Base-by-base conservation (phyloP, 1,140 invertebrate genomes). In the Drosophila willistoni region DNA sequence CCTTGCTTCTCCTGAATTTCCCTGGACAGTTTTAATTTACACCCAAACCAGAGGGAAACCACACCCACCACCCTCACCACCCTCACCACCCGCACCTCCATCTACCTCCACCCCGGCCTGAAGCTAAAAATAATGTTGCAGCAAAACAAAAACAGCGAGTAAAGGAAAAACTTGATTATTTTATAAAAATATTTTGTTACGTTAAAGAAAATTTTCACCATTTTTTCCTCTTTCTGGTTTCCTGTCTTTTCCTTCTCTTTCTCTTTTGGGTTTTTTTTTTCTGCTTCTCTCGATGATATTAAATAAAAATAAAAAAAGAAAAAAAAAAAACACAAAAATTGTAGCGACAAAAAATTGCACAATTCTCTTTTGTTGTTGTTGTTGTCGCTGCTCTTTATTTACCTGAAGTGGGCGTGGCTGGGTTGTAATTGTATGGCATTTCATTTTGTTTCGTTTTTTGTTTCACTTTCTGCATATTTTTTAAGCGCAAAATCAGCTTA, bases 401-500 rank as follows among this genome's bases (percentile, higher is more conserved):
- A n/a, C 47, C 39, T 64, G 44, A 19, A 34, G 33, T 60, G 47
- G 55, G 61, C 29, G 61, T 61, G 55, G 59, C 39, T 22, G 34
- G 22, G 36, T 39, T 25, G 51, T 57, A 14, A 79, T 82, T 74
- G 71, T 73, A 69, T 85, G 70, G 77, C 70, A 68, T 71, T 44
- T 78, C 17, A 51, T 51, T 51, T 51, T 51, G 44, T 75, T 68
- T 74, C 75, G 77, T 68, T 83, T 76, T 76, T 79, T 81, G 79
- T 64, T 85, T 81, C 80, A 51, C 17, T 76, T 77, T 66, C 56
- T 71, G 68, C 80, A 82, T 68, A 82, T 78, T 89, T 85, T 51
- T 78, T 75, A 77, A 84, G 77, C 73, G 81, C 73, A 90, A 89
- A 91, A 91, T 90, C 89, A 91, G 90, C 85, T 90, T 91, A 90